A percentile compares a stretch with the other conserved stretches of the same genome.
These are phyloP conservation scores for Drepanosiphum platanoidis DNA, from an alignment of 2,888 invertebrate species.

Conservation along the genomic window DNA sequence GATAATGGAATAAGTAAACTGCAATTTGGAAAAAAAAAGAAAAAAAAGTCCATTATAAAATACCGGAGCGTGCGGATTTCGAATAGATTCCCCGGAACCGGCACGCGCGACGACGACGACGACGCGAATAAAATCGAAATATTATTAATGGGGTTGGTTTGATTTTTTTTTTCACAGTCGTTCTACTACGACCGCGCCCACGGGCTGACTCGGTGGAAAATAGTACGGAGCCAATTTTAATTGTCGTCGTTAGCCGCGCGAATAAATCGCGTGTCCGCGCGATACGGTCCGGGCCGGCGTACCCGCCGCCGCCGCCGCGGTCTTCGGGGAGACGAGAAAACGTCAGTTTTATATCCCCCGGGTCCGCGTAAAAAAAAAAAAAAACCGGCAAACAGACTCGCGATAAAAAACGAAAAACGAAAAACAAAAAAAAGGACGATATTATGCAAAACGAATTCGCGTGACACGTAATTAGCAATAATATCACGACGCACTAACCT, in stretches of 20 bases:
- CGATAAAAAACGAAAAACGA: neutral
- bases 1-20: slow-evolving; percentile 57
- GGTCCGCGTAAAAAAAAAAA: neutral
- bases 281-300: neutral
- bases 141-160: neutral
- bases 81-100: neutral
- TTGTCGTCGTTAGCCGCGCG: neutral
- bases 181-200: too few relatives aligned
- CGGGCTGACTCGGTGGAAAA: too few relatives aligned
- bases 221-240: neutral
- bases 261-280: neutral
- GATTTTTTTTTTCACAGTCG: too few relatives aligned
- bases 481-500: too few relatives aligned
- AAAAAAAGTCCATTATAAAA: slow-evolving; percentile 54
- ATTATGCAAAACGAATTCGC: too few relatives aligned
- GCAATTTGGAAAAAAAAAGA: slow-evolving; percentile 41
- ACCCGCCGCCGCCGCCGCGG: neutral
- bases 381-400: neutral
- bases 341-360: neutral
- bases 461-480: too few relatives aligned
- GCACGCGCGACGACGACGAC: neutral
- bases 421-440: neutral
- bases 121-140: slow-evolving; percentile 44
- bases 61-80: slow-evolving; percentile 49
- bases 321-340: neutral